A percentile compares a stretch with the other conserved stretches of the same genome.
Evolutionary conservation across 2,888 invertebrate genomes (phyloP).

Genomic region (Melanostoma scalare): DNA sequence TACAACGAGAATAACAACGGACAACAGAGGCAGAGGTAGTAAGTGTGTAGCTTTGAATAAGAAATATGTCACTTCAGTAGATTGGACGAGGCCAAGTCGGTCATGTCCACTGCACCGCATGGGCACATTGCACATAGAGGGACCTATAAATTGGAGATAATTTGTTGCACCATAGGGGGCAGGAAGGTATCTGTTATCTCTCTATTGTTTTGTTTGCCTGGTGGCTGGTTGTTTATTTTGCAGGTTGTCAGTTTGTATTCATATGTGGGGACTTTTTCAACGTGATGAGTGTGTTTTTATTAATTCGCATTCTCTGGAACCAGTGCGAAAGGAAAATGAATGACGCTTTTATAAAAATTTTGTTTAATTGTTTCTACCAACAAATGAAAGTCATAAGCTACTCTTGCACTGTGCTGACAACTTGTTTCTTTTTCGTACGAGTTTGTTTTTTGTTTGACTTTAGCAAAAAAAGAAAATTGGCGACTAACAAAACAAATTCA

Average conservation of each 20-base stretch:
- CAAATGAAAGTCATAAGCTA: too few species aligned
- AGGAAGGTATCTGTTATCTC: constrained; percentile 74
- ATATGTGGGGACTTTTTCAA: constrained; percentile 18
- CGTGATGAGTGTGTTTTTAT: constrained; percentile 15
- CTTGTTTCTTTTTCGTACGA: too few species aligned
- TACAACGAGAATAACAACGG: background rate
- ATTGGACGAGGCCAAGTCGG: constrained; percentile 68
- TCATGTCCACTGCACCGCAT: constrained; percentile 54
- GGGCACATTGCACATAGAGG: constrained; percentile 58
- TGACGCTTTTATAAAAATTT: constrained; percentile 1
- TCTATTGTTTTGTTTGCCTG: constrained; percentile 72
- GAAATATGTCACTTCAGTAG: constrained; percentile 70
- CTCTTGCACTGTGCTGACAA: too few species aligned
- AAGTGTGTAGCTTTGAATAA: constrained; percentile 70
- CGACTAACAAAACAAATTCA: background rate
- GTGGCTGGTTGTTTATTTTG: constrained; percentile 47
- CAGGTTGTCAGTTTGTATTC: constrained; percentile 8
- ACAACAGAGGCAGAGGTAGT: constrained; percentile 60
- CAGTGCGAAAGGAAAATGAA: constrained; percentile 21
- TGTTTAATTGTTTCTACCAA: background rate
- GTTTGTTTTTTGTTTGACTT: constrained; percentile 3
- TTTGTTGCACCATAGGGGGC: constrained; percentile 75
- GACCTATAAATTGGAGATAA: constrained; percentile 75
- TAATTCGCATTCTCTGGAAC: background rate
- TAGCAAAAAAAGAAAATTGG: background rate